Percentiles rank a stretch among this genome's conserved stretches.
These are phyloP conservation scores for Cyanoliseus patagonus DNA, from an alignment of 2,113 vertebrate genomes.

Conservation along the genomic window DNA sequence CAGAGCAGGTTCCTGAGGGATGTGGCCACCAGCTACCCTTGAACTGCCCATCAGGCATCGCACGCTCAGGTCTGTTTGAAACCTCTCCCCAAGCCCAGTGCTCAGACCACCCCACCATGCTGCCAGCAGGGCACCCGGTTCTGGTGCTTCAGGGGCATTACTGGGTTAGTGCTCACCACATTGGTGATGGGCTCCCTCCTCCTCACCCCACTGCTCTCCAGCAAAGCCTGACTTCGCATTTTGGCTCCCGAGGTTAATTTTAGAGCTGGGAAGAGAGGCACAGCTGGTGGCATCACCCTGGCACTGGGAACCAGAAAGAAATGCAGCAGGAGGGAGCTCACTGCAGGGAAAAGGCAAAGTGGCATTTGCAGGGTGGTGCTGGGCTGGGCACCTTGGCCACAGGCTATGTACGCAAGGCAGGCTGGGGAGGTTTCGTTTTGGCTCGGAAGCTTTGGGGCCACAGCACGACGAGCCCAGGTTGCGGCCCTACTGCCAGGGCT, in stretches of 20 bases:
- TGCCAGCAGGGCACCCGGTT: not conserved
- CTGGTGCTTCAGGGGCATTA: accelerated
- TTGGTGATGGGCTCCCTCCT: not conserved
- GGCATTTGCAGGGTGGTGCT: not conserved
- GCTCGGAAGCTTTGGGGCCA: accelerated
- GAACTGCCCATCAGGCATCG: accelerated
- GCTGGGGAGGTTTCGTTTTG: not conserved
- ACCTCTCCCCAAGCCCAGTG: accelerated
- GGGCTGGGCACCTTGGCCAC: not conserved
- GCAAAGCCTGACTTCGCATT: not conserved
- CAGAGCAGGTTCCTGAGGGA: slow-evolving; percentile 11
- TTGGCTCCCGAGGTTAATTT: not conserved
- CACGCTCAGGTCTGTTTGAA: accelerated
- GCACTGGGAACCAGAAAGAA: not conserved
- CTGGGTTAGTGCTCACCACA: accelerated
- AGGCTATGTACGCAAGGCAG: accelerated
- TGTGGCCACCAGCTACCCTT: not conserved
- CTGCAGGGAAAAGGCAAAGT: not conserved
- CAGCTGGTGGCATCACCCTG: not conserved
- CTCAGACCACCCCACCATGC: accelerated
- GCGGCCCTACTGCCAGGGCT: not conserved
- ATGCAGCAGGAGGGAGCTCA: not conserved
- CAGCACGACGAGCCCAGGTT: not conserved
- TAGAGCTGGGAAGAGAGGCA: not conserved
- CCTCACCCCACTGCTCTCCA: not conserved